Conservation (phyloP, 2,888 invertebrate genomes). For the Drosophila birchii region DNA sequence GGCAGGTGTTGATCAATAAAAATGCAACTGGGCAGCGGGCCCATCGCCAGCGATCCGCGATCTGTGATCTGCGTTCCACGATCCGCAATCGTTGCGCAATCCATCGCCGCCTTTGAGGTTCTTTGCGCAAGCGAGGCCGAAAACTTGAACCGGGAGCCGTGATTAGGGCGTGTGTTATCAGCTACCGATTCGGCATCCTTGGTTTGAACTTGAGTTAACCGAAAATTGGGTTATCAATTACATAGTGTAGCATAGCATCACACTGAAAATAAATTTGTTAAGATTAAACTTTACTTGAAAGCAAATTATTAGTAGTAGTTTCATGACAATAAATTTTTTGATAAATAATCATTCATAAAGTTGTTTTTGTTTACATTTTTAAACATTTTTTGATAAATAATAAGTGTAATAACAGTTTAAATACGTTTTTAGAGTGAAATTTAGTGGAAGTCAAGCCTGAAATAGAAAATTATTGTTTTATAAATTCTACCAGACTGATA, state of each 20-base stretch:
- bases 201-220: conserved; percentile 50
- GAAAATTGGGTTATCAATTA: conserved; percentile 63
- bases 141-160: conserved; percentile 64
- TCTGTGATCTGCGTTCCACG: conserved; percentile 10
- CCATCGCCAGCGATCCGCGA: conserved; percentile 30
- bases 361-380: no score
- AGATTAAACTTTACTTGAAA: background rate
- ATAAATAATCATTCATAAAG: no score
- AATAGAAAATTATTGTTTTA: no score
- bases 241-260: background rate
- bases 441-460: background rate
- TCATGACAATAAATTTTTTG: no score
- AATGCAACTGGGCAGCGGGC: conserved; percentile 62
- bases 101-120: conserved; percentile 43
- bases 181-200: conserved; percentile 3
- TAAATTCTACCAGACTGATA: no score
- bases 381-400: no score
- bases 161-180: conserved; percentile 38
- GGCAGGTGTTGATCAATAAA: conserved; percentile 76
- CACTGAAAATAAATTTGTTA: conserved; percentile 7
- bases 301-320: no score
- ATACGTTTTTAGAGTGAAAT: no score
- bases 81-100: conserved; percentile 55
- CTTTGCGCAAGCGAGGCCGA: conserved; percentile 48
- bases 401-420: no score